phyloP scores from a whole-genome alignment of 1,140 invertebrate genomes.

The Philaenus spumarius region DNA sequence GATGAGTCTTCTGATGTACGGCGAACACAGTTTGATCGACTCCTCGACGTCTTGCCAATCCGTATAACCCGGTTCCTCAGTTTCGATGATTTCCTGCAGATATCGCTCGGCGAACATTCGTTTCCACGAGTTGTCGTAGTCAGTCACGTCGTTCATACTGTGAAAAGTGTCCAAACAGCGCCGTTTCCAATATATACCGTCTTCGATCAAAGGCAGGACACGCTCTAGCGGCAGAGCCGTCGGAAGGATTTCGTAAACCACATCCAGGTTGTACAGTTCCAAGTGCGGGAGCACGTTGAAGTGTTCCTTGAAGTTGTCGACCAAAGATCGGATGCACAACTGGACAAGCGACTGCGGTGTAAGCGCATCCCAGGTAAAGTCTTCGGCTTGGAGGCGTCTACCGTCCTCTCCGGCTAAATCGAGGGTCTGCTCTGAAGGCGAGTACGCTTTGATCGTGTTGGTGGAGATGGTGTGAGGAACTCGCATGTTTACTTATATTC shows the following conservation, averaged over 20 bases:
- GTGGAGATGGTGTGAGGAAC: conserved; percentile 11
- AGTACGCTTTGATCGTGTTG: conserved; percentile 15
- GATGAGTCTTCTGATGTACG: conserved; percentile 32
- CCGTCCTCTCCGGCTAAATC: not conserved
- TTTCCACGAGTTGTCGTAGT: conserved; percentile 32
- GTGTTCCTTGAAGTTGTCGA: conserved; percentile 6
- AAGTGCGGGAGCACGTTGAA: not conserved
- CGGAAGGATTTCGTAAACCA: conserved; percentile 38
- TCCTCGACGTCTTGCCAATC: conserved; percentile 36
- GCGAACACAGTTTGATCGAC: conserved; percentile 29
- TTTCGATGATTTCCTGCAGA: conserved; percentile 34
- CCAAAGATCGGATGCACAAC: conserved; percentile 34
- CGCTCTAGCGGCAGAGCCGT: conserved; percentile 38
- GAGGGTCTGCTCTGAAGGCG: not conserved
- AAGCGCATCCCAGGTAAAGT: conserved; percentile 11
- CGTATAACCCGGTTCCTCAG: conserved; percentile 35
- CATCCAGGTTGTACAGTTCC: conserved; percentile 29
- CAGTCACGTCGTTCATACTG: conserved; percentile 28
- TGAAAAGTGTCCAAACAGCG: conserved; percentile 34
- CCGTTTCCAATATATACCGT: conserved; percentile 41
- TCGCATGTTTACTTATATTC: conserved; percentile 7
- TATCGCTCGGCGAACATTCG: conserved; percentile 35
- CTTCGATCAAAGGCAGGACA: conserved; percentile 32
- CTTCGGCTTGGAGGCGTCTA: conserved; percentile 1
- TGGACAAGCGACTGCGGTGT: not conserved